Conservation (phyloP, 2,797 vertebrate species). For the Myotis pilosus region DNA sequence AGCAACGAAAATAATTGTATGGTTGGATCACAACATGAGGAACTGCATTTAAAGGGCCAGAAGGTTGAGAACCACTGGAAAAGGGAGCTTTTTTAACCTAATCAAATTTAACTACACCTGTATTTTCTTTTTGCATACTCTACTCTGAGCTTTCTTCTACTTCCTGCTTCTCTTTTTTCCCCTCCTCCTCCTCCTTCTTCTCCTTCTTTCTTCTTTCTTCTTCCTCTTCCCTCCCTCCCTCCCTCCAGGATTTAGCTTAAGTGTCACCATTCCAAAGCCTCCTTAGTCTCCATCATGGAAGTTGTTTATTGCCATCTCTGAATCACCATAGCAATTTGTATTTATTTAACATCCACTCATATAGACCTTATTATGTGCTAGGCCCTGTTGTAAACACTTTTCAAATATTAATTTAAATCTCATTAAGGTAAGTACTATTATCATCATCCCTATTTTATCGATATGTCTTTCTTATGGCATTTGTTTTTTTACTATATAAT, state of each 20-base stretch:
- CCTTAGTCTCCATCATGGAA: constrained; percentile 5
- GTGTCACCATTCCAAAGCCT: constrained; percentile 29
- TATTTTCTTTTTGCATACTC: background rate
- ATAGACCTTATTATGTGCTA: background rate
- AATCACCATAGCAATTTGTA: constrained; percentile 27
- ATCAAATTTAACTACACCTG: background rate
- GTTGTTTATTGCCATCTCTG: constrained; percentile 9
- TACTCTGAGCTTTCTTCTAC: background rate
- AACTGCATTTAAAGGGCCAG: too few relatives aligned
- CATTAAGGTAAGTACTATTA: background rate
- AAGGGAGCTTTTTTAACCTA: background rate
- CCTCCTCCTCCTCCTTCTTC: rapidly evolving
- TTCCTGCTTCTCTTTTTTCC: background rate
- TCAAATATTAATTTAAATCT: constrained; percentile 40
- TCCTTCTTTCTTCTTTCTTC: background rate
- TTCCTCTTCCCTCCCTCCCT: rapidly evolving
- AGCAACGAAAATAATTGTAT: too few relatives aligned
- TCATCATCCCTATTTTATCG: constrained; percentile 20
- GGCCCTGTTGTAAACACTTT: constrained; percentile 39
- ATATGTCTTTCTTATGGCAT: background rate
- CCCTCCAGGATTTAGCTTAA: background rate
- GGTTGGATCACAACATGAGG: too few relatives aligned
- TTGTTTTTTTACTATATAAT: constrained; percentile 36
- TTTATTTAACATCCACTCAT: constrained; percentile 5
- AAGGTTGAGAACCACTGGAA: too few relatives aligned